Conservation (phyloP, 2,888 invertebrate genomes). For the Ephialtes manifestator region DNA sequence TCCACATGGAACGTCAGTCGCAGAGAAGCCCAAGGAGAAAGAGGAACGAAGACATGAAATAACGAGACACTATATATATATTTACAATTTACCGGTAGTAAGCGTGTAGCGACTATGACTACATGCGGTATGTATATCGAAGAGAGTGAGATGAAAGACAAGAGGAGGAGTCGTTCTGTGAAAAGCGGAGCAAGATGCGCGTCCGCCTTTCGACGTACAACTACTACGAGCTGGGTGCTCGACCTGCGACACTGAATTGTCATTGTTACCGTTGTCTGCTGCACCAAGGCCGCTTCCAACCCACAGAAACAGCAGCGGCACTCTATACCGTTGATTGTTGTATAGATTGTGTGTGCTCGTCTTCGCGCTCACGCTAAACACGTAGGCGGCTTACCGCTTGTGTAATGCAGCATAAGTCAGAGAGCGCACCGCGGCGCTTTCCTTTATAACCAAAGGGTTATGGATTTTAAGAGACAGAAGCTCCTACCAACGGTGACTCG, state of each 20-base stretch:
- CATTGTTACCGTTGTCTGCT: constrained; percentile 48
- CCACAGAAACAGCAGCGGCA: neutral
- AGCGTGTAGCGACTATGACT: neutral
- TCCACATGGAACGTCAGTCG: constrained; percentile 75
- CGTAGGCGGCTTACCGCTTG: constrained; percentile 73
- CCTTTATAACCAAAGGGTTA: neutral
- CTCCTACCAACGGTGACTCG: neutral
- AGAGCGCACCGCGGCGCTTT: neutral
- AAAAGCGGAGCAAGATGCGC: constrained; percentile 1
- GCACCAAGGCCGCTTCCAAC: constrained; percentile 23
- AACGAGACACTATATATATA: neutral
- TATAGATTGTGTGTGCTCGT: constrained; percentile 11
- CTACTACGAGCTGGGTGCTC: constrained; percentile 10
- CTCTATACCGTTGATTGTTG: neutral
- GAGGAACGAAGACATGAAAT: constrained; percentile 21
- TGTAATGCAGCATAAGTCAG: constrained; percentile 72
- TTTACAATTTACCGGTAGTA: neutral
- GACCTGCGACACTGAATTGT: constrained; percentile 58
- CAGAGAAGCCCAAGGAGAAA: constrained; percentile 59
- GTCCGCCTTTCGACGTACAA: neutral
- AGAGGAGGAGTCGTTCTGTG: neutral
- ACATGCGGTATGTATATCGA: neutral
- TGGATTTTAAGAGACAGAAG: neutral
- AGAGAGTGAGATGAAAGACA: constrained; percentile 4
- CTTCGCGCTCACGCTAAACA: constrained; percentile 73